Evolutionary conservation across 2,888 invertebrate species (phyloP).

Genomic region (Mesoligia furuncula): DNA sequence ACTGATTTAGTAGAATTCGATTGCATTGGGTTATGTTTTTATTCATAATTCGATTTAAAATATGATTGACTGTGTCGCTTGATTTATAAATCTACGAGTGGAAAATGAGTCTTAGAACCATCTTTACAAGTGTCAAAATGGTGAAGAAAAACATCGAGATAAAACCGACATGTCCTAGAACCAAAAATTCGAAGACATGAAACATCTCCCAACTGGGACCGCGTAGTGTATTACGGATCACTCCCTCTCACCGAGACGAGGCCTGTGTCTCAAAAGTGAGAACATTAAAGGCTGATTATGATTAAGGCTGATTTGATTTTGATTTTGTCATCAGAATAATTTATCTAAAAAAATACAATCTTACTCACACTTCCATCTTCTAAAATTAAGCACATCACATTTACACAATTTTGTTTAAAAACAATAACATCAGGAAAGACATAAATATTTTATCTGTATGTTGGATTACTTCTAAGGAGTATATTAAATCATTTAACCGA

Average conservation of each 20-base stretch:
- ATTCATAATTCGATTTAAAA: no score
- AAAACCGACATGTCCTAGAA: no score
- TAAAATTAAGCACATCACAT: background rate
- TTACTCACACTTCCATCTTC: no score
- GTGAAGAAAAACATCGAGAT: background rate
- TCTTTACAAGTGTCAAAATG: background rate
- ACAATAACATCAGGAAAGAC: background rate
- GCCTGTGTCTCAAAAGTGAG: no score
- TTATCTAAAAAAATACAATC: no score
- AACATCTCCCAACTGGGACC: background rate
- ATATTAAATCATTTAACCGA: slow-evolving; percentile 42
- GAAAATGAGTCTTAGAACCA: background rate
- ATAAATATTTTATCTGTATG: background rate
- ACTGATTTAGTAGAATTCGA: background rate
- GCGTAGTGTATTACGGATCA: background rate
- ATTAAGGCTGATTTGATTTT: no score
- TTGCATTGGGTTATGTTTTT: background rate
- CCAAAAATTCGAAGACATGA: background rate
- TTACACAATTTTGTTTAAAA: background rate
- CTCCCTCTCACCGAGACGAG: no score
- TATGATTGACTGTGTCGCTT: background rate
- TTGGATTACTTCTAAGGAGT: background rate
- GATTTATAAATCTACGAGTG: background rate
- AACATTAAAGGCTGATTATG: no score
- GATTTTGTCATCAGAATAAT: no score